A percentile compares a stretch with the other conserved stretches of the same genome.
Conservation (phyloP, 2,888 invertebrate species). For the Lithophane semibrunnea region DNA sequence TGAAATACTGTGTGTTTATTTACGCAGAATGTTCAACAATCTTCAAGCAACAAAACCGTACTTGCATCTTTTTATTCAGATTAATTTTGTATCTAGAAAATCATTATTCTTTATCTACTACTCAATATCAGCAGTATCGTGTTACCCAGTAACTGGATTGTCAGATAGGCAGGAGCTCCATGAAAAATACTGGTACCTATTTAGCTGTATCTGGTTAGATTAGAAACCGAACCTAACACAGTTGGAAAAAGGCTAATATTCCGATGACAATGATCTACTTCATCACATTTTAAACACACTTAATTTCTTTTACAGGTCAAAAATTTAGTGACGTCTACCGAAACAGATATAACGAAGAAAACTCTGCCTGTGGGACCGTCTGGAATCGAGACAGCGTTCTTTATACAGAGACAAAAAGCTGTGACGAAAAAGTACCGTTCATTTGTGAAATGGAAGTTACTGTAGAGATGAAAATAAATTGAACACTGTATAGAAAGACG, state of each 20-base stretch:
- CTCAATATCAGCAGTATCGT: not conserved
- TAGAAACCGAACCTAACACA: not conserved
- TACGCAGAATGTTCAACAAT: not conserved
- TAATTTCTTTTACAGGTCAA: slow-evolving; percentile 60
- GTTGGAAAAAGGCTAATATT: not conserved
- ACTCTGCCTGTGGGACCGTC: slow-evolving; percentile 26
- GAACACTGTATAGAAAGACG: too few species aligned
- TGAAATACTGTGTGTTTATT: not conserved
- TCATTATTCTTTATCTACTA: not conserved
- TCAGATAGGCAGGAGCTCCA: not conserved
- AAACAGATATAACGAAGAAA: not conserved
- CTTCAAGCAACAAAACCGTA: not conserved
- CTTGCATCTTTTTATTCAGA: not conserved
- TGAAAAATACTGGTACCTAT: not conserved
- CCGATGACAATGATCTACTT: not conserved
- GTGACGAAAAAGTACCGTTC: slow-evolving; percentile 1
- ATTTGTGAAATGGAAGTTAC: slow-evolving; percentile 45
- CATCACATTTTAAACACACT: not conserved
- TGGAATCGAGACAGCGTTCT: not conserved
- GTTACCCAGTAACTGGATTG: not conserved
- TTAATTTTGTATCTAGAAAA: not conserved
- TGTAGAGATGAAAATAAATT: not conserved
- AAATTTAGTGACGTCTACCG: slow-evolving; percentile 57
- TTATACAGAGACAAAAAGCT: slow-evolving; percentile 5
- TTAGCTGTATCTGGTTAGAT: not conserved